Evolutionary conservation across 2,888 invertebrate genomes (phyloP).

Genomic region (Euzophera pinguis): DNA sequence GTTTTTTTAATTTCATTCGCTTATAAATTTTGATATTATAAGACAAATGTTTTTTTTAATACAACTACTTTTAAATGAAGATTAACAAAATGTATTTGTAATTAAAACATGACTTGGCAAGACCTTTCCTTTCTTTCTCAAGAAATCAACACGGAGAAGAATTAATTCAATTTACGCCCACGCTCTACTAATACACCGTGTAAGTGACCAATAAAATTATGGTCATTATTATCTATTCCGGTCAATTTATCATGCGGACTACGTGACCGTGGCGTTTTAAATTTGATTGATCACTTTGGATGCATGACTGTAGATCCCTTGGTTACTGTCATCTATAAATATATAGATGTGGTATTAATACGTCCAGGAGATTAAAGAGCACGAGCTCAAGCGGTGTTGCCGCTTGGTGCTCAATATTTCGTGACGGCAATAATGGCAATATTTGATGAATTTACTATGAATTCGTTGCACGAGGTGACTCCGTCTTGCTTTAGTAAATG

Average conservation of each 20-base stretch:
- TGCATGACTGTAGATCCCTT: conserved; percentile 22
- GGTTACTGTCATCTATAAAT: not conserved
- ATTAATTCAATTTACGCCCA: conserved; percentile 50
- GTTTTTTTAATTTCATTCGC: too few species aligned
- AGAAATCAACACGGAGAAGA: conserved; percentile 28
- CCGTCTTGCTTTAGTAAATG: too few species aligned
- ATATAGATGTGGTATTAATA: not conserved
- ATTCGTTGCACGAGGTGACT: too few species aligned
- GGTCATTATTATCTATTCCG: conserved; percentile 56
- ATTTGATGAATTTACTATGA: too few species aligned
- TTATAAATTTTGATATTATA: too few species aligned
- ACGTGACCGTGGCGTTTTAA: conserved; percentile 48
- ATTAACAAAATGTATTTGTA: too few species aligned
- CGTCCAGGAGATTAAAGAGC: too few species aligned
- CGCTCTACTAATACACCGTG: conserved; percentile 22
- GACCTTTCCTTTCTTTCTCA: not conserved
- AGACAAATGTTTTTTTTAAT: too few species aligned
- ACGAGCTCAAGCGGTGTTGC: too few species aligned
- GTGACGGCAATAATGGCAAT: too few species aligned
- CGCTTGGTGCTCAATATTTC: too few species aligned
- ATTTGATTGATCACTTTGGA: conserved; percentile 63
- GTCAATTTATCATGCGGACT: conserved; percentile 59
- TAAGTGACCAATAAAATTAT: conserved; percentile 34
- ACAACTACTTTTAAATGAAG: too few species aligned
- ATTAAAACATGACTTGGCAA: not conserved